Evolutionary conservation across 2,797 vertebrate genomes (phyloP), one percentile per base, ranked within the genome.

Genomic region (Syngnathus acus): DNA sequence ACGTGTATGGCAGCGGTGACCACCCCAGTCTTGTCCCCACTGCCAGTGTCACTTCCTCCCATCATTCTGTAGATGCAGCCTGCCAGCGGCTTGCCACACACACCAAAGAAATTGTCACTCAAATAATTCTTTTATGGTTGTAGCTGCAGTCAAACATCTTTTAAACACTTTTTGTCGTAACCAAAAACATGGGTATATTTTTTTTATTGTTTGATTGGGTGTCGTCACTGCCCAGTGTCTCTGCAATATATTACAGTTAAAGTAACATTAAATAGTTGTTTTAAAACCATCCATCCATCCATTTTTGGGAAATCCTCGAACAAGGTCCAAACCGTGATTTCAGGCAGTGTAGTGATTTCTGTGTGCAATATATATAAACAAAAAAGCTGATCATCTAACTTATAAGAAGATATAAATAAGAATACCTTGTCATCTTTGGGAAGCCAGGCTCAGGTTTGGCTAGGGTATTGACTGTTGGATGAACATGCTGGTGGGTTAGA

Each of bases 31-130:
- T 92, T 93, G 90, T 94, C 93, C 89, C 93, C 92, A 90, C 89
- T 90, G 82, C 91, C 89, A 91, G 92, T 91, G 89, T 95, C 94
- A 93, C 93, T 93, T 86, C 93, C 91, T 82, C 94, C 94, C 91
- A 94, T 98, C 94, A 96, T 97, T 94, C 92, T 94, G 93, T 89
- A 84, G 87, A 90, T 90, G 89, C 86, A 78, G 85, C 87, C 83
- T 93, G 92, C 88, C 82, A 92, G 91, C 86, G 91, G 94, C 95
- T 95, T 77, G 64, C 39, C 70, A 81, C 59, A 63, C 11, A 66
- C 3, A 32, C 16, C 14, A n/a, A 39, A 38, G 0, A 40, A 37
- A 40, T 58, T 9, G n/a, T 23, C n/a, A 53, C 11, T 50, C 7
- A 23, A 53, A 21, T 53, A n/a, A 23, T 53, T 54, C 4, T 54